These are phyloP conservation scores for Hirtodrosophila confusa DNA, from an alignment of 2,888 invertebrate genomes.

Conservation along the genomic window DNA sequence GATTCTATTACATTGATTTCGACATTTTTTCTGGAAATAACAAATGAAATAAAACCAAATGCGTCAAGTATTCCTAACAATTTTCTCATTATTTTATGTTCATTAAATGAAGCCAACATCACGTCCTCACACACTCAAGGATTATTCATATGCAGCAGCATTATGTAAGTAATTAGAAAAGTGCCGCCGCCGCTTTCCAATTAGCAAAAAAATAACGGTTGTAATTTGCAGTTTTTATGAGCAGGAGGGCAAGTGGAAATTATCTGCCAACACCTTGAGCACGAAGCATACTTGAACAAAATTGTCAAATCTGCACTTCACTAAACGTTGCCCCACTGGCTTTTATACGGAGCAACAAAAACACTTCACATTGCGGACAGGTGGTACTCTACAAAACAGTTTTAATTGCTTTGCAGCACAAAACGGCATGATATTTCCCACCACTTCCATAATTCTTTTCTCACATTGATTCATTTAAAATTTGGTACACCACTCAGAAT, in stretches of 20 bases:
- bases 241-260: conserved; percentile 8
- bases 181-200: conserved; percentile 44
- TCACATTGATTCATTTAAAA: conserved; percentile 12
- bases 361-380: conserved; percentile 36
- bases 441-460: not conserved
- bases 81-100: conserved; percentile 12
- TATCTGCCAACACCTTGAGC: conserved; percentile 61
- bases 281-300: conserved; percentile 61
- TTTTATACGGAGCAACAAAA: conserved; percentile 7
- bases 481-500: conserved; percentile 73
- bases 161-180: conserved; percentile 67
- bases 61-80: not conserved
- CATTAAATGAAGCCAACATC: conserved; percentile 64
- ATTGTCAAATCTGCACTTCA: conserved; percentile 42
- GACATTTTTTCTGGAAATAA: no score
- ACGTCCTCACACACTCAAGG: conserved; percentile 47
- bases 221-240: conserved; percentile 37
- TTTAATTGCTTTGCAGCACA: conserved; percentile 48
- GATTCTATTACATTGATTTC: no score
- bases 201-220: conserved; percentile 56
- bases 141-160: conserved; percentile 29
- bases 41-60: not conserved
- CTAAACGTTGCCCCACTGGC: conserved; percentile 11
- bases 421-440: not conserved
- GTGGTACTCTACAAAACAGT: conserved; percentile 24